Evolutionary conservation across 2,888 invertebrate genomes (phyloP).

Genomic region (Heliconius charithonia): DNA sequence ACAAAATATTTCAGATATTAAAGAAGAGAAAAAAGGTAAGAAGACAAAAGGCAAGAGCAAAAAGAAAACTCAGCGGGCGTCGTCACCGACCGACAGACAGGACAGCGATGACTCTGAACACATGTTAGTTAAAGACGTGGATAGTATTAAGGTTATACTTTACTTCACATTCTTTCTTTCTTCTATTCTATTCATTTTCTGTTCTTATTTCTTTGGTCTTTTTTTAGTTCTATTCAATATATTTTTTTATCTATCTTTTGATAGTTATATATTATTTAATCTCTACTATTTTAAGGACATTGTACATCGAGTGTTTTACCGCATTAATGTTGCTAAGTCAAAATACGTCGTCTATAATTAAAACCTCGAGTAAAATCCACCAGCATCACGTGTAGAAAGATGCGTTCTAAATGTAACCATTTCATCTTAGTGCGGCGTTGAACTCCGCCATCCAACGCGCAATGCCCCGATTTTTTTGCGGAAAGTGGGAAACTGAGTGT

Average conservation of each 20-base stretch:
- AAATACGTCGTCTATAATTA: background rate
- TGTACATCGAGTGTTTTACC: background rate
- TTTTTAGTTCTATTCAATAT: background rate
- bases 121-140: slow-evolving; percentile 71
- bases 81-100: slow-evolving; percentile 55
- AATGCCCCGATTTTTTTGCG: no score
- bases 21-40: slow-evolving; percentile 71
- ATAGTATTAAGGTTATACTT: slow-evolving; percentile 70
- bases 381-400: background rate
- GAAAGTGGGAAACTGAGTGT: no score
- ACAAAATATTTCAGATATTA: slow-evolving; percentile 42
- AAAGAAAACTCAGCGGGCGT: slow-evolving; percentile 55
- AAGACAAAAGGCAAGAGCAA: slow-evolving; percentile 71
- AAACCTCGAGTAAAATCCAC: background rate
- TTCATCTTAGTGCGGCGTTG: background rate
- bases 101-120: slow-evolving; percentile 77
- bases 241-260: background rate
- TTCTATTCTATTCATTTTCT: background rate
- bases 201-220: background rate
- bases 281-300: background rate
- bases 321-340: background rate
- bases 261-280: background rate
- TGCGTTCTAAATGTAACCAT: background rate
- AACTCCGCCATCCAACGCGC: no score
- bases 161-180: slow-evolving; percentile 23